phyloP scores from a whole-genome alignment of 2,888 invertebrate species.

The Osmoderma eremita region DNA sequence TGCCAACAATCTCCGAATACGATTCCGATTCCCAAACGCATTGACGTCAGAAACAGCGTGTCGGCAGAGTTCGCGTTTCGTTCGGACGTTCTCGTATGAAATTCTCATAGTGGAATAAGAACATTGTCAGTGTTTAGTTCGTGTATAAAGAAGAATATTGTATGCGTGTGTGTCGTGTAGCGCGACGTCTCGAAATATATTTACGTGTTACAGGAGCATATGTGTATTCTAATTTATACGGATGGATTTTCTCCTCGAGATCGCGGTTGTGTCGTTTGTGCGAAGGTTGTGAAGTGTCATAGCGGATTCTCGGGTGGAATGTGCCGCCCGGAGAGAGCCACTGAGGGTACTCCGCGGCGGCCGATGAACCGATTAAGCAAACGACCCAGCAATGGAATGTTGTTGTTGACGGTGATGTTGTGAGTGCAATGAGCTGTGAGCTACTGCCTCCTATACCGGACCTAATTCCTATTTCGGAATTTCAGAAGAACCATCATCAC shows the following conservation, averaged over 20 bases:
- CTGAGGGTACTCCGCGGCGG: constrained; percentile 42
- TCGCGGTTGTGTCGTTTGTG: constrained; percentile 15
- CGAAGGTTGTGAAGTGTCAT: constrained; percentile 17
- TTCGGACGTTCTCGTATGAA: constrained; percentile 54
- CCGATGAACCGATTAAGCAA: constrained; percentile 42
- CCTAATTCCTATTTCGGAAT: constrained; percentile 62
- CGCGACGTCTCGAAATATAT: constrained; percentile 28
- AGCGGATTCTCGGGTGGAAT: constrained; percentile 34
- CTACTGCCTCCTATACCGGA: constrained; percentile 62
- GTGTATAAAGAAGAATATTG: constrained; percentile 53
- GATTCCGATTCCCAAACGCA: constrained; percentile 53
- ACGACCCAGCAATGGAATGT: constrained; percentile 40
- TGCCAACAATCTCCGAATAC: constrained; percentile 58
- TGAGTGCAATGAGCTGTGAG: constrained; percentile 60
- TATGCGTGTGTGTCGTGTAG: constrained; percentile 50
- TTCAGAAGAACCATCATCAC: constrained; percentile 57
- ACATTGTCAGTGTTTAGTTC: constrained; percentile 56
- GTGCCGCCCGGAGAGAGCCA: constrained; percentile 43
- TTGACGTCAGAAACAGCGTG: constrained; percentile 52
- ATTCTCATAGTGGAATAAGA: constrained; percentile 59
- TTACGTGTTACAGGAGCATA: constrained; percentile 24
- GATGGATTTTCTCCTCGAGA: constrained; percentile 27
- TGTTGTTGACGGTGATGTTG: constrained; percentile 34
- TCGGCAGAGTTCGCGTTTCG: constrained; percentile 52
- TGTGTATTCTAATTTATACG: constrained; percentile 20